phyloP scores from a whole-genome alignment of 2,797 vertebrate genomes.

The Enteromius trimaculatus region DNA sequence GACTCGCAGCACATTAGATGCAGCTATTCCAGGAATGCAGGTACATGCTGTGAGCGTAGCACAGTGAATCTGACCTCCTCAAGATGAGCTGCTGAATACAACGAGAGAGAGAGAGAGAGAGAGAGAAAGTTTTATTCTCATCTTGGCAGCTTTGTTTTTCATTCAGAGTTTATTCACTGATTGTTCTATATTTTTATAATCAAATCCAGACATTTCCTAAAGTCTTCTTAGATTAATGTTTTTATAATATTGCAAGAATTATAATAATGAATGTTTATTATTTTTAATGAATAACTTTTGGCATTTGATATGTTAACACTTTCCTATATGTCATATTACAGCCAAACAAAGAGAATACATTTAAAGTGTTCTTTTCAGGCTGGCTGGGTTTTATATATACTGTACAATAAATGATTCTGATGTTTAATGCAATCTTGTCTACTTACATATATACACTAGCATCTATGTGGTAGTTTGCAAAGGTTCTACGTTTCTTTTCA shows the following conservation, averaged over 20 bases:
- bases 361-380: not conserved
- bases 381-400: not conserved
- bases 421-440: not conserved
- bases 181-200: not conserved
- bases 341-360: not conserved
- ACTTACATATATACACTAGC: not conserved
- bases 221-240: not conserved
- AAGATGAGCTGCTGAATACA: slow-evolving; percentile 45
- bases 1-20: slow-evolving; percentile 65
- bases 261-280: not conserved
- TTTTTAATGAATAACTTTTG: not conserved
- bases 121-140: too few relatives aligned
- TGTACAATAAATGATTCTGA: not conserved
- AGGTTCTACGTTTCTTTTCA: not conserved
- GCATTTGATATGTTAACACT: not conserved
- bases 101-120: not conserved
- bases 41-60: slow-evolving; percentile 75
- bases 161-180: not conserved
- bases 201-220: not conserved
- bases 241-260: not conserved
- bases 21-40: slow-evolving; percentile 77
- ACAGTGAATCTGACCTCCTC: slow-evolving; percentile 71
- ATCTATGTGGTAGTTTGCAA: not conserved
- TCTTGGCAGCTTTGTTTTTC: not conserved
- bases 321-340: not conserved